Evolutionary conservation across 2,797 vertebrate genomes (phyloP).

Genomic region (Chromis chromis): DNA sequence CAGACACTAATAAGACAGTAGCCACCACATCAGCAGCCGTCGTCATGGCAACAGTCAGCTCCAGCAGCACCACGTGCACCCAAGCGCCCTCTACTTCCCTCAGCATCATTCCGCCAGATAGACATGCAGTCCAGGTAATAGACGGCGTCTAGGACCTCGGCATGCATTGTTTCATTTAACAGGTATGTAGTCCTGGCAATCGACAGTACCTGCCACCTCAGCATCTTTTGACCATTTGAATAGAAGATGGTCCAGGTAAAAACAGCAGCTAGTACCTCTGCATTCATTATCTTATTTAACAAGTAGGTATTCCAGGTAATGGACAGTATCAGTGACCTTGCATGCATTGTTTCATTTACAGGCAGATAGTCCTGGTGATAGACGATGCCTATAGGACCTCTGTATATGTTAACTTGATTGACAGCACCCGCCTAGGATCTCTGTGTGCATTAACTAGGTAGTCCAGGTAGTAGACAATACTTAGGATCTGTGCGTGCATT

Average conservation of each 20-base stretch:
- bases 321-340: not conserved
- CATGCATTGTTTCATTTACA: not conserved
- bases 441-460: too few species aligned
- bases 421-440: too few species aligned
- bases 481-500: too few species aligned
- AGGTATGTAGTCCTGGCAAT: conserved; percentile 65
- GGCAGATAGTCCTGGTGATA: conserved; percentile 67
- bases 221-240: too few species aligned
- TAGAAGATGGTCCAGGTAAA: too few species aligned
- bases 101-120: conserved; percentile 88
- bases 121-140: conserved; percentile 92
- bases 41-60: conserved; percentile 82
- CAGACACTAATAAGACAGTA: conserved; percentile 79
- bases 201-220: not conserved
- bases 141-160: not conserved
- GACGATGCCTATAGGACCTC: not conserved
- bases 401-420: not conserved
- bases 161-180: not conserved
- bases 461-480: conserved; percentile 70
- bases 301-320: not conserved
- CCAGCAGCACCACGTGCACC: conserved; percentile 82
- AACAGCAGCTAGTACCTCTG: not conserved
- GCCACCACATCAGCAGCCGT: conserved; percentile 77
- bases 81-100: conserved; percentile 87
- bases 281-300: not conserved